Evolutionary conservation across 2,113 vertebrate species (phyloP), one percentile per base, ranked within the genome.

Genomic region (Potamarius usumacintae): DNA sequence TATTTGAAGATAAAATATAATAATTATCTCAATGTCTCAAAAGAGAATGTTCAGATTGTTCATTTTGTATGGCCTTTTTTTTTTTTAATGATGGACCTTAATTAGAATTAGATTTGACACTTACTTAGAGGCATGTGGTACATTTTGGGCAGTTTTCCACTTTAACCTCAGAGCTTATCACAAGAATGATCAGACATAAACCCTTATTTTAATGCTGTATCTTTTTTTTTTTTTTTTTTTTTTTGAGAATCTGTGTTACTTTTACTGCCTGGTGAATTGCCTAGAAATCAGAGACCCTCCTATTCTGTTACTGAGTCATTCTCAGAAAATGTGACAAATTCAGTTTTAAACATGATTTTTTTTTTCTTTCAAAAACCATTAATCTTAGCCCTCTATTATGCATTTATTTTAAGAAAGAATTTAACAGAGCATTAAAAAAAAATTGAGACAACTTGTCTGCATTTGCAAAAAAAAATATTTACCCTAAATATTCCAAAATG

Each of bases 61-160:
- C 14, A 1, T 50, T n/a, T 50, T 15, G 18, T 48, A 50, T 25
- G 20, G 34, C 34, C 20, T 48, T 0, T 63, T 82, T 63, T 48
- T 15, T n/a, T 82, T 63, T 48, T 15, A n/a, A 82, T 65, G 60
- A 82, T 65, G 12, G 81, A 82, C 58, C 63, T 82, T 82, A 82
- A 63, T 82, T 82, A 82, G 60, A 34, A 50, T 50, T 50, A 10
- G 60, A 82, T n/a, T n/a, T 65, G 60, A 42, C 79, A 60, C 5
- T 6, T 58, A 27, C 12, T 79, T 79, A 30, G 78, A 82, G 78
- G 58, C 8, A 17, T 30, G 58, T 48, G 81, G 34, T 22, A 34
- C n/a, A 48, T 17, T 65, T 67, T 48, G 82, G 62, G 60, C 62
- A 67, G 82, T 52, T 67, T 53, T 83, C 82, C 82, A 67, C 15